Evolutionary conservation across 2,797 vertebrate genomes (phyloP).

Genomic region (Mormyrus proboscirostris): DNA sequence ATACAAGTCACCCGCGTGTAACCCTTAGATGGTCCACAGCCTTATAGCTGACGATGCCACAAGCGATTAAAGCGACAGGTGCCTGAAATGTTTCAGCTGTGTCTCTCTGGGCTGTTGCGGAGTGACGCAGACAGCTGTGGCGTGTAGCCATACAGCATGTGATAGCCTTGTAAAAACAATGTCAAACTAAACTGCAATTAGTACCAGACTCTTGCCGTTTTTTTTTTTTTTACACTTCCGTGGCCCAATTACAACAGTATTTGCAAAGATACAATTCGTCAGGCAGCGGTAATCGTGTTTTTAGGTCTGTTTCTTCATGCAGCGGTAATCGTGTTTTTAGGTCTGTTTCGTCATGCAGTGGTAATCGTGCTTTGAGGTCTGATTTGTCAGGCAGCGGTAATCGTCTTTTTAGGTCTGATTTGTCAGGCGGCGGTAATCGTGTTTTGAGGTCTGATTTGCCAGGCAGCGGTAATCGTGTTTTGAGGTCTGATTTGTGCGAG

Average conservation of each 20-base stretch:
- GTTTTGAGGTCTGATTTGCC: background rate
- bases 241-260: background rate
- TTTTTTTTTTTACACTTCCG: background rate
- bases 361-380: background rate
- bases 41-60: slow-evolving; percentile 25
- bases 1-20: slow-evolving; percentile 34
- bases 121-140: slow-evolving; percentile 9
- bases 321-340: background rate
- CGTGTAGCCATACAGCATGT: background rate
- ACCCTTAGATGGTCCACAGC: slow-evolving; percentile 19
- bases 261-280: background rate
- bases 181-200: background rate
- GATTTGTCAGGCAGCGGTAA: background rate
- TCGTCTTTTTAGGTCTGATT: background rate
- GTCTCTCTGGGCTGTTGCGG: background rate
- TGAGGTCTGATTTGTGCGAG: slow-evolving; percentile 26
- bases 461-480: background rate
- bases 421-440: background rate
- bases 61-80: slow-evolving; percentile 49
- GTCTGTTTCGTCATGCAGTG: background rate
- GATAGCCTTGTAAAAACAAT: background rate
- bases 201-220: background rate
- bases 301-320: background rate
- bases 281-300: slow-evolving; percentile 14
- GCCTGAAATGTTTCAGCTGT: slow-evolving; percentile 31